Percentiles rank a stretch among this genome's conserved stretches.
phyloP scores from a whole-genome alignment of 1,140 invertebrate species.

The Ceratosolen fusciceps region DNA sequence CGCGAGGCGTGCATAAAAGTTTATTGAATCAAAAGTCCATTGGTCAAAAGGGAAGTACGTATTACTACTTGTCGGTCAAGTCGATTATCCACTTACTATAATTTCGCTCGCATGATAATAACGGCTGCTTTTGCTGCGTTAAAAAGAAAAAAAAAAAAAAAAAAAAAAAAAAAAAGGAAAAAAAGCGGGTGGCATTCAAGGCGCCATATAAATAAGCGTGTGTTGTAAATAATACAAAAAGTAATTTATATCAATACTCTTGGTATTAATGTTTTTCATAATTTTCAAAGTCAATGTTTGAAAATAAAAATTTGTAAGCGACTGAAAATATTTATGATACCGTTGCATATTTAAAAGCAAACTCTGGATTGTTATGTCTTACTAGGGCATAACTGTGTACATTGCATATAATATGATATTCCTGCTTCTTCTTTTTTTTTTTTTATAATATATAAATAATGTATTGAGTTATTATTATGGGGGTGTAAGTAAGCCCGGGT shows the following conservation, averaged over 20 bases:
- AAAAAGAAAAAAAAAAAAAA: no score
- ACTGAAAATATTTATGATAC: slow-evolving; percentile 9
- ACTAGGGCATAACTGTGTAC: slow-evolving; percentile 19
- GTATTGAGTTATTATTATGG: neutral
- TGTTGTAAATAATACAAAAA: neutral
- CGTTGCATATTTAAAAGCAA: slow-evolving; percentile 14
- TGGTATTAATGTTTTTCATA: neutral
- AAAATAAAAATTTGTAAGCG: neutral
- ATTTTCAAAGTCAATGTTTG: slow-evolving; percentile 3
- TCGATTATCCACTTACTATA: no score
- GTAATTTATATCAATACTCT: neutral
- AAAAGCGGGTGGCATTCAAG: no score
- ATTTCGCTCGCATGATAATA: no score
- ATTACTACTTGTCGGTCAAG: no score
- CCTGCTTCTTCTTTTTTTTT: no score
- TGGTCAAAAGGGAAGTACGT: no score
- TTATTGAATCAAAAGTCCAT: no score
- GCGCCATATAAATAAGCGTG: no score
- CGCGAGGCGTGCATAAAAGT: no score
- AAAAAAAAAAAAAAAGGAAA: no score
- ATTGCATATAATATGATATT: slow-evolving; percentile 22
- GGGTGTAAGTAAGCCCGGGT: neutral
- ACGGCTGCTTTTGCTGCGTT: no score
- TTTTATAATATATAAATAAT: slow-evolving; percentile 15
- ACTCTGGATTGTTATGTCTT: slow-evolving; percentile 21